Base-by-base conservation (phyloP, 1,140 invertebrate species). In the Dendroctonus valens region DNA sequence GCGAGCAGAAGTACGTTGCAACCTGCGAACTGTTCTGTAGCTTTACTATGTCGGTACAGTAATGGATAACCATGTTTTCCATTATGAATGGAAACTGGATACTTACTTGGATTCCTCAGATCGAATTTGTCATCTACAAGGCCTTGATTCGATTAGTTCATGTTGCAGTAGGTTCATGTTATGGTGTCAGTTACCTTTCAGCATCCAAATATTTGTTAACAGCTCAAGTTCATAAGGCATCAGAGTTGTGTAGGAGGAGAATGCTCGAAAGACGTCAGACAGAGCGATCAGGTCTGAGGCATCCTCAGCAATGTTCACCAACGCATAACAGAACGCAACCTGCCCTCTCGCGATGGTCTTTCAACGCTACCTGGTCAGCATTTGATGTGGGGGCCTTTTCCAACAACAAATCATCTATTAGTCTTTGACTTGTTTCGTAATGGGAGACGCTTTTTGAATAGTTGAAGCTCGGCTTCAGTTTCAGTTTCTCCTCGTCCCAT, bases 371-470 rank as follows among this genome's bases (percentile, higher is more conserved):
- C 41, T n/a, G 41, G 7, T 50, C 41, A 3, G n/a, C 11, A 41
- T 5, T 7, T 37, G 15, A 38, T 41, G 26, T 8, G 5, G 40
- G n/a, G 52, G n/a, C 54, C 48, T 60, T 51, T 14, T 53, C 62
- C 40, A 12, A 44, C 6, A 70, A 42, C 12, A 72, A 61, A 38
- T 62, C 40, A 61, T 62, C 67, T 1, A 72, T 57, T 40, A 70
- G 7, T n/a, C 42, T 59, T n/a, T 68, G 57, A 51, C 55, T 62
- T 0, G 65, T 70, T 61, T 70, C 68, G 46, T 69, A 70, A 42
- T 48, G 54, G 6, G 53, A 61, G 14, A 65, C 44, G 12, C 55
- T 67, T n/a, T 53, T 70, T 11, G 38, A 50, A 5, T 59, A 9
- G 48, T 50, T 42, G 12, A 51, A 11, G 6, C 41, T 14, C 46